phyloP scores from a whole-genome alignment of 2,113 vertebrate species.

The Cinclus mexicanus region DNA sequence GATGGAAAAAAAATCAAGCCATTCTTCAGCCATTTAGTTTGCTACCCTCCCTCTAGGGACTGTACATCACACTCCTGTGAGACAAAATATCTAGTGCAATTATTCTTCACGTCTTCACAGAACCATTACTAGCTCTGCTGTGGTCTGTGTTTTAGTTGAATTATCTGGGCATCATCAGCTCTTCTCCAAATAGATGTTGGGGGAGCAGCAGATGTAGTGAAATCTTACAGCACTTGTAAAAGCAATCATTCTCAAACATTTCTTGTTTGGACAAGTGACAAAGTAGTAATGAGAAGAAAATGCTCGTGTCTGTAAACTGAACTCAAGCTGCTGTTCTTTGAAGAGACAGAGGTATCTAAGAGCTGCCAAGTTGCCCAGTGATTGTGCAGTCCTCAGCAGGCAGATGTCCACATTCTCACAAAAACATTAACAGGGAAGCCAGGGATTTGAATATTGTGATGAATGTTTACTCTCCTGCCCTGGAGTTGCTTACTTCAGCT shows the following conservation, averaged over 20 bases:
- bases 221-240: background rate
- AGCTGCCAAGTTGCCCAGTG: background rate
- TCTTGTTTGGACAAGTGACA: slow-evolving; percentile 38
- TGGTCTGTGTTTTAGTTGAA: background rate
- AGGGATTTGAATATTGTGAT: background rate
- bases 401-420: background rate
- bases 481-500: background rate
- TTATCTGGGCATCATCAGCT: slow-evolving; percentile 16
- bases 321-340: background rate
- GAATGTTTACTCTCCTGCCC: background rate
- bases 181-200: background rate
- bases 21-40: background rate
- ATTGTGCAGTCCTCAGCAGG: background rate
- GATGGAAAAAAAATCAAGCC: background rate
- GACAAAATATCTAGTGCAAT: background rate
- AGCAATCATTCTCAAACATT: background rate
- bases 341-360: background rate
- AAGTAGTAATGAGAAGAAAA: slow-evolving; percentile 33
- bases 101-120: background rate
- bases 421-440: background rate
- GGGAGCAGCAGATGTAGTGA: background rate
- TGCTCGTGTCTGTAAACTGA: background rate
- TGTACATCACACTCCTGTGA: background rate
- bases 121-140: background rate
- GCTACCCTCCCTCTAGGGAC: background rate